phyloP scores from a whole-genome alignment of 2,888 invertebrate species.

The Drymonia ruficornis region DNA sequence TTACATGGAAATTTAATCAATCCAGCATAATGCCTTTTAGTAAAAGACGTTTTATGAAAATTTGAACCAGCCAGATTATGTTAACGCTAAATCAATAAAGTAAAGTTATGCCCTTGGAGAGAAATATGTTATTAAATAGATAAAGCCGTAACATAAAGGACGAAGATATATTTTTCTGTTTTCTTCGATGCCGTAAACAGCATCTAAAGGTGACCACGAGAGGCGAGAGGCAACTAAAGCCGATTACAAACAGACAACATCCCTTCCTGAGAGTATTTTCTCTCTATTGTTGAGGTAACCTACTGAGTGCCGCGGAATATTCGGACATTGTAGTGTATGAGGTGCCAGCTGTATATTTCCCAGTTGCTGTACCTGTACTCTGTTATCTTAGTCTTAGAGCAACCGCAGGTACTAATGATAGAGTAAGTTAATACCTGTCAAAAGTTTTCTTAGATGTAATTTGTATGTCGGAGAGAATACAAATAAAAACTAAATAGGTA shows the following conservation, averaged over 20 bases:
- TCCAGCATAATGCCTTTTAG: constrained; percentile 4
- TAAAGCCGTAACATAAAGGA: constrained; percentile 17
- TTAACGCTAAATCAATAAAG: constrained; percentile 18
- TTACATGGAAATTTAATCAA: neutral
- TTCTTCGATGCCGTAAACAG: constrained; percentile 26
- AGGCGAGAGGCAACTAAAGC: constrained; percentile 63
- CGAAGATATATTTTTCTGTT: constrained; percentile 19
- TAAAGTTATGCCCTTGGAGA: neutral
- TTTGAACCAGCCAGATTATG: constrained; percentile 19
- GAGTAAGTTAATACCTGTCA: too few species aligned
- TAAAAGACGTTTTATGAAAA: constrained; percentile 20
- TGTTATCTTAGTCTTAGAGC: too few species aligned
- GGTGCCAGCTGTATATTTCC: constrained; percentile 28
- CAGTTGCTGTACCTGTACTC: constrained; percentile 8
- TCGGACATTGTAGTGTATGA: constrained; percentile 25
- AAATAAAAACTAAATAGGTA: too few species aligned
- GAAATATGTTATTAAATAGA: constrained; percentile 7
- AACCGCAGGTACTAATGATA: neutral
- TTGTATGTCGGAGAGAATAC: neutral
- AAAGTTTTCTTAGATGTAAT: constrained; percentile 5
- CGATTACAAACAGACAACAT: constrained; percentile 70
- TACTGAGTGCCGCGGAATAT: constrained; percentile 46
- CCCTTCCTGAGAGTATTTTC: constrained; percentile 55
- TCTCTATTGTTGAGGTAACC: constrained; percentile 50
- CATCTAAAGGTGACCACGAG: constrained; percentile 39